Evolutionary conservation across 2,113 vertebrate species (phyloP).

Genomic region (Laticauda colubrina): DNA sequence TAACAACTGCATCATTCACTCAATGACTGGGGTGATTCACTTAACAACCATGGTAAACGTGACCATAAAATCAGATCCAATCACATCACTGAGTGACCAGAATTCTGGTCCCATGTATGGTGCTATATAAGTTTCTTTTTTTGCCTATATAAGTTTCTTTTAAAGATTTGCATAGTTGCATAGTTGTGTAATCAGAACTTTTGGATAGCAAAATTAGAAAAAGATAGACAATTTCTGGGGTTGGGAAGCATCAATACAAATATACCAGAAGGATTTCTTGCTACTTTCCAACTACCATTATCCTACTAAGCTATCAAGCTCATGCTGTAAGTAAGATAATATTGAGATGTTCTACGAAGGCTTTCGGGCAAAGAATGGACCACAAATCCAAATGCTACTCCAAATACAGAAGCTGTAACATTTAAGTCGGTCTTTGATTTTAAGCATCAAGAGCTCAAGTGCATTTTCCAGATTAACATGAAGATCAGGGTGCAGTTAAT

Average conservation of each 20-base stretch:
- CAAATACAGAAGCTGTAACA: background rate
- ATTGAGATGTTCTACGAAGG: background rate
- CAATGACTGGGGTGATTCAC: background rate
- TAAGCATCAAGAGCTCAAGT: background rate
- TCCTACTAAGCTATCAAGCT: background rate
- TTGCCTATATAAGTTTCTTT: background rate
- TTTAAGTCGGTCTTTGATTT: background rate
- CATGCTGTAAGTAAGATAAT: background rate
- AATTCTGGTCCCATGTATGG: background rate
- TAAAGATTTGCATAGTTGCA: background rate
- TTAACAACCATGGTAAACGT: background rate
- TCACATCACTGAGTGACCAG: background rate
- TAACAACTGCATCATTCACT: background rate
- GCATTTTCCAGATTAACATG: background rate
- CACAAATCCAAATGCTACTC: background rate
- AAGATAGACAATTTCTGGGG: background rate
- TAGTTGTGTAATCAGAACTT: background rate
- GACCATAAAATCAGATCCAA: background rate
- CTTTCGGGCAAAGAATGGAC: background rate
- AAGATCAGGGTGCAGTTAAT: background rate
- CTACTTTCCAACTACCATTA: background rate
- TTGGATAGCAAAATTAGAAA: background rate
- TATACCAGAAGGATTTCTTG: background rate
- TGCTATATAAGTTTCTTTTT: background rate
- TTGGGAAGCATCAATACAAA: background rate